Evolutionary conservation across 2,113 vertebrate species (phyloP).

Genomic region (Sitta europaea): DNA sequence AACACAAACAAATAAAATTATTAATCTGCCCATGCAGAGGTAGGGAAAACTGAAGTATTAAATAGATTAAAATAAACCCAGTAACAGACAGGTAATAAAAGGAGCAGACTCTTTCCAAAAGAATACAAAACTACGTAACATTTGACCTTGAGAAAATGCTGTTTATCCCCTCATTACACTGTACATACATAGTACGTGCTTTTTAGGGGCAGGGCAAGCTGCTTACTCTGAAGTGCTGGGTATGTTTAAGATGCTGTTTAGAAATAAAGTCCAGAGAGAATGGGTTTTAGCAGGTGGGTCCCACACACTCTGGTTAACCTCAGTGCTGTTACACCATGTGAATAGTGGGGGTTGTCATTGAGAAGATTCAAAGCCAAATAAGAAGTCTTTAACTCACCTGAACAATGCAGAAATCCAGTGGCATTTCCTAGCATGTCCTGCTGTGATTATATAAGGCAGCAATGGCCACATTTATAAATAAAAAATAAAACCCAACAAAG

Average conservation of each 20-base stretch:
- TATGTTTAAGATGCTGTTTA: neutral
- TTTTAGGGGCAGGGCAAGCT: neutral
- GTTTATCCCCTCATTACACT: neutral
- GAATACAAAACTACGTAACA: neutral
- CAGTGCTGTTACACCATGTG: neutral
- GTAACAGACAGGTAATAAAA: neutral
- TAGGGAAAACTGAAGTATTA: neutral
- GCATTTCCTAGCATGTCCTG: neutral
- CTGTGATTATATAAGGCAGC: neutral
- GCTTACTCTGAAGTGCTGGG: neutral
- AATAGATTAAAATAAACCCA: neutral
- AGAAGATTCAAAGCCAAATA: neutral
- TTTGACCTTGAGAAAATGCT: neutral
- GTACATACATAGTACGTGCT: neutral
- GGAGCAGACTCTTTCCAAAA: neutral
- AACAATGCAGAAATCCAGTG: neutral
- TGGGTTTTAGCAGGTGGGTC: neutral
- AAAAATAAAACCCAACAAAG: neutral
- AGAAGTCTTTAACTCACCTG: neutral
- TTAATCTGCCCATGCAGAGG: neutral
- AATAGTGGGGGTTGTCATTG: neutral
- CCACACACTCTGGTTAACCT: neutral
- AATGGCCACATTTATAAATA: neutral
- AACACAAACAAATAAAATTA: neutral
- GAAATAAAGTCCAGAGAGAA: neutral